phyloP scores from a whole-genome alignment of 1,140 invertebrate genomes.

The Drosophila varians region DNA sequence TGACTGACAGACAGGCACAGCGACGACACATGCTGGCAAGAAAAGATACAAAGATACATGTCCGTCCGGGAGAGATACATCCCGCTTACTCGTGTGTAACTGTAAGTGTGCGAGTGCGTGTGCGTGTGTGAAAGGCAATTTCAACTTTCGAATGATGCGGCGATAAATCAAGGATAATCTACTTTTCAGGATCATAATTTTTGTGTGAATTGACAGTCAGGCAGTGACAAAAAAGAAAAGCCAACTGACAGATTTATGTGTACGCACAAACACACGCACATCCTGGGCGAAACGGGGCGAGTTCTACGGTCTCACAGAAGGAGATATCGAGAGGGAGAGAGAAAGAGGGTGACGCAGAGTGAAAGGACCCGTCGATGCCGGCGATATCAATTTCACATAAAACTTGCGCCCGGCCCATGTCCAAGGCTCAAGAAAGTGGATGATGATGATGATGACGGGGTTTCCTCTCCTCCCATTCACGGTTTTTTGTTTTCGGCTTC shows the following conservation, averaged over 20 bases:
- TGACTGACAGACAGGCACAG: constrained; percentile 36
- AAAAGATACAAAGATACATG: constrained; percentile 69
- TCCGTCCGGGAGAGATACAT: neutral
- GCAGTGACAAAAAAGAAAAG: constrained; percentile 80
- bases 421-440: constrained; percentile 60
- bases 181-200: constrained; percentile 84
- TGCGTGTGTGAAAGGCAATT: constrained; percentile 60
- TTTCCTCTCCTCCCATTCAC: constrained; percentile 6
- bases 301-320: neutral
- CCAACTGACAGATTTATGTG: constrained; percentile 83
- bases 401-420: constrained; percentile 54
- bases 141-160: constrained; percentile 80
- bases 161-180: constrained; percentile 84
- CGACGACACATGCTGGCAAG: constrained; percentile 72
- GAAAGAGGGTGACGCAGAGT: constrained; percentile 4
- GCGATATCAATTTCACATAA: constrained; percentile 83
- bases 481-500: neutral
- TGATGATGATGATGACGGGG: constrained; percentile 59
- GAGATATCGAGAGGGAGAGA: neutral
- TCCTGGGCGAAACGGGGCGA: constrained; percentile 20
- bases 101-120: constrained; percentile 1
- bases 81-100: constrained; percentile 4
- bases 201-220: constrained; percentile 82
- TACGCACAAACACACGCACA: constrained; percentile 60
- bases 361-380: constrained; percentile 52